These are phyloP conservation scores for Delphinus delphis DNA, from an alignment of 2,113 vertebrate species.

Conservation along the genomic window DNA sequence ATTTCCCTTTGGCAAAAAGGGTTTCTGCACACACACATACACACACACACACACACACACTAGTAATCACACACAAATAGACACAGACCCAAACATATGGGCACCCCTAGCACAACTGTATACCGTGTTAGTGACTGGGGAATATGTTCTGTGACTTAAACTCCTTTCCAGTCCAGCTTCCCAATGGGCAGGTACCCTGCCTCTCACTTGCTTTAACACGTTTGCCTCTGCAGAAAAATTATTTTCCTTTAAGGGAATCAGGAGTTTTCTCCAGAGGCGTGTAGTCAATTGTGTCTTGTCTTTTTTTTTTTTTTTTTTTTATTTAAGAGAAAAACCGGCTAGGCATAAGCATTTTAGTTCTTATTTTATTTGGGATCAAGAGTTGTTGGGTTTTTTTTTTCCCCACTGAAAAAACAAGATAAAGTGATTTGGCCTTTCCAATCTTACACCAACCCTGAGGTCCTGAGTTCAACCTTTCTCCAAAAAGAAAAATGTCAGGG, in stretches of 20 bases:
- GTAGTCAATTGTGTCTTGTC: not conserved
- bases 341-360: conserved; percentile 42
- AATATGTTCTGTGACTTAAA: conserved; percentile 9
- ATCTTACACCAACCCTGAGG: conserved; percentile 53
- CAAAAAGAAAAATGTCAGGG: conserved; percentile 67
- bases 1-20: conserved; percentile 20
- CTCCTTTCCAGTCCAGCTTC: not conserved
- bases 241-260: conserved; percentile 38
- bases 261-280: conserved; percentile 8
- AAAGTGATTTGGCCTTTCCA: conserved; percentile 60
- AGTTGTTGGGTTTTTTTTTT: not conserved
- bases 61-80: not conserved
- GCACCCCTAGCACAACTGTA: not conserved
- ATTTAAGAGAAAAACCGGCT: not conserved
- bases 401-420: conserved; percentile 39
- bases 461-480: conserved; percentile 61
- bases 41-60: not conserved
- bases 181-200: not conserved
- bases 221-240: conserved; percentile 23
- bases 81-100: not conserved
- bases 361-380: conserved; percentile 63
- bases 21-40: not conserved
- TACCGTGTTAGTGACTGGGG: not conserved
- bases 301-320: not conserved
- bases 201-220: conserved; percentile 1